Evolutionary conservation across 1,140 invertebrate genomes (phyloP).

Genomic region (Drosophila takahashii): DNA sequence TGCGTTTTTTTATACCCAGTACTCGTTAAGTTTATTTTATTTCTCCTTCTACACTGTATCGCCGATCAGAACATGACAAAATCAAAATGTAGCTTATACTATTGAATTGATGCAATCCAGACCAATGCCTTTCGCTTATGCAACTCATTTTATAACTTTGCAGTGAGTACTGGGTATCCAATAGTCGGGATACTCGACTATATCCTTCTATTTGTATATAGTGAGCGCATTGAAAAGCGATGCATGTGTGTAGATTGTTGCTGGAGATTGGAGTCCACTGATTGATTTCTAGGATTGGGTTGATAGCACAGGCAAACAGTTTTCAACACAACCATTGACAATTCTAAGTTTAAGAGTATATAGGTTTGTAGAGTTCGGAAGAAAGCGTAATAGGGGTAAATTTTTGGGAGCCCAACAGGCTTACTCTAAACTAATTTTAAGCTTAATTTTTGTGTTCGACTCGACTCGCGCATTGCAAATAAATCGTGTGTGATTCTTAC

Average conservation of each 20-base stretch:
- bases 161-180: conserved; percentile 7
- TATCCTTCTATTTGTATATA: conserved; percentile 4
- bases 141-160: neutral
- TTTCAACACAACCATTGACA: conserved; percentile 72
- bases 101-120: neutral
- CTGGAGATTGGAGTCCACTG: conserved; percentile 18
- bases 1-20: conserved; percentile 13
- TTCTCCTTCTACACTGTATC: neutral
- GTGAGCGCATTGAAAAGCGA: conserved; percentile 67
- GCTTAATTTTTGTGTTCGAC: conserved; percentile 15
- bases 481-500: conserved; percentile 43
- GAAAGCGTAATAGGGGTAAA: conserved; percentile 56
- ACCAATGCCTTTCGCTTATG: neutral
- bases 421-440: conserved; percentile 55
- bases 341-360: conserved; percentile 45
- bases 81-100: neutral
- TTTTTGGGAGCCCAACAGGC: conserved; percentile 32
- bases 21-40: neutral
- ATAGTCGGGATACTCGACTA: conserved; percentile 4
- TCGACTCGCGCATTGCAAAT: conserved; percentile 25
- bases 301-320: conserved; percentile 70
- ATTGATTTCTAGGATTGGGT: conserved; percentile 43
- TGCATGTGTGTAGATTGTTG: conserved; percentile 38
- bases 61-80: too few species aligned
- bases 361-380: conserved; percentile 39